Percentiles rank a stretch among this genome's conserved stretches.
Evolutionary conservation across 2,113 vertebrate genomes (phyloP).

Genomic region (Alaudala cheleensis): DNA sequence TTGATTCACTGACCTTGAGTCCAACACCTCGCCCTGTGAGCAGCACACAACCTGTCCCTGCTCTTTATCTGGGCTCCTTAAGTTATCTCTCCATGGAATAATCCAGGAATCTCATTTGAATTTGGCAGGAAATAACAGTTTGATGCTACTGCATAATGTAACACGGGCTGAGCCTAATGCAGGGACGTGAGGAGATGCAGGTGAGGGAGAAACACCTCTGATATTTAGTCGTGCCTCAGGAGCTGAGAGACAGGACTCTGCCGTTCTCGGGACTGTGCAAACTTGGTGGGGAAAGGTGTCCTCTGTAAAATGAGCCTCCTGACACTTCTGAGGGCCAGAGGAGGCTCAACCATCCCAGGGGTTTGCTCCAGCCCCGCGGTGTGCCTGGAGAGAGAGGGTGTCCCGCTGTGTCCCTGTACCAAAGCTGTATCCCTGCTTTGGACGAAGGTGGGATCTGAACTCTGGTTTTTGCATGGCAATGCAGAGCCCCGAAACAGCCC

Average conservation of each 20-base stretch:
- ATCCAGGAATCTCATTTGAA: not conserved
- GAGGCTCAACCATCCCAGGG: not conserved
- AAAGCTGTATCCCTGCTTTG: not conserved
- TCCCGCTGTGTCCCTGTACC: not conserved
- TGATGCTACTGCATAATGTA: not conserved
- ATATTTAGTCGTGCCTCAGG: not conserved
- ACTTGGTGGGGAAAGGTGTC: fast-evolving
- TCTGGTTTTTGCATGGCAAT: fast-evolving
- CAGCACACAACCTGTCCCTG: fast-evolving
- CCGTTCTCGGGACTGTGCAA: not conserved
- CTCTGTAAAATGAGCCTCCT: not conserved
- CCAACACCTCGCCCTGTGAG: not conserved
- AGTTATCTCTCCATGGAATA: not conserved
- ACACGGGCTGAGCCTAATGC: not conserved
- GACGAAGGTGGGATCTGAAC: not conserved
- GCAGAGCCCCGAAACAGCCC: not conserved
- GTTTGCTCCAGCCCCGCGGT: not conserved
- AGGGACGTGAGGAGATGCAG: not conserved
- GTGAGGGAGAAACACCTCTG: not conserved
- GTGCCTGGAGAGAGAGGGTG: fast-evolving
- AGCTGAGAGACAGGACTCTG: not conserved
- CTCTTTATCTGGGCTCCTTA: not conserved
- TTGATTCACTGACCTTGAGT: constrained; percentile 20
- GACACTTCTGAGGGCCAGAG: not conserved
- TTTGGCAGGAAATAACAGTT: not conserved